Base-by-base conservation (phyloP, 2,888 invertebrate genomes). In the Ophion ventricosus region DNA sequence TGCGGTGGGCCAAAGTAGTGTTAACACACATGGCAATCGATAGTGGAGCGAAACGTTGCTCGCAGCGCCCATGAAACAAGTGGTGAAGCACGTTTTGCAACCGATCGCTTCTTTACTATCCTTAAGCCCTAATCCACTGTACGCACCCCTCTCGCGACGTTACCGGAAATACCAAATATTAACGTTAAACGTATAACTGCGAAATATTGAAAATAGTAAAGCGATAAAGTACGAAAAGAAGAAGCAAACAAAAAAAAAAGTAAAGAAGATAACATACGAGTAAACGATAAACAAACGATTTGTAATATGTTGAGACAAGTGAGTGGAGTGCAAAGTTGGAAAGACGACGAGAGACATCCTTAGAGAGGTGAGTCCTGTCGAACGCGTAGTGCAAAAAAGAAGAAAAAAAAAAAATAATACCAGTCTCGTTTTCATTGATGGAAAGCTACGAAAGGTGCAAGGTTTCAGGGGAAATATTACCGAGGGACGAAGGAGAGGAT, bases 21-120 rank as follows among this genome's bases (percentile, higher is more conserved):
- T 76, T 76, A 83, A 82, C 85, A 87, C 87, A 87, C 87, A 87
- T 87, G 87, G 87, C 88, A 92, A 92, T 92, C 92, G 91, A 92
- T 92, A 92, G 90, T 88, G 90, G 88, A 89, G 90, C 89, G 89
- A 88, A 90, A 89, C 89, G 91, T 86, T 86, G 87, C 90, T 90
- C 86, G 91, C 91, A 92, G 92, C 91, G 92, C 92, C 88, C 90
- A 90, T 91, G 91, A 88, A 92, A 91, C 92, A 91, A 92, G 92
- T 92, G 92, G 90, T 87, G 88, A 88, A 87, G 87, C 88, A 88
- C 87, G 88, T 87, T 89, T 88, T 80, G 86, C 85, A 85, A 82
- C 76, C 85, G 82, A 76, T 82, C 59, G 78, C 64, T 26, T 61
- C 26, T 43, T 1, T 64, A 40, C 59, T 43, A 59, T 61, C 49